Base-by-base conservation (phyloP, 2,797 vertebrate species). In the Anabas testudineus region DNA sequence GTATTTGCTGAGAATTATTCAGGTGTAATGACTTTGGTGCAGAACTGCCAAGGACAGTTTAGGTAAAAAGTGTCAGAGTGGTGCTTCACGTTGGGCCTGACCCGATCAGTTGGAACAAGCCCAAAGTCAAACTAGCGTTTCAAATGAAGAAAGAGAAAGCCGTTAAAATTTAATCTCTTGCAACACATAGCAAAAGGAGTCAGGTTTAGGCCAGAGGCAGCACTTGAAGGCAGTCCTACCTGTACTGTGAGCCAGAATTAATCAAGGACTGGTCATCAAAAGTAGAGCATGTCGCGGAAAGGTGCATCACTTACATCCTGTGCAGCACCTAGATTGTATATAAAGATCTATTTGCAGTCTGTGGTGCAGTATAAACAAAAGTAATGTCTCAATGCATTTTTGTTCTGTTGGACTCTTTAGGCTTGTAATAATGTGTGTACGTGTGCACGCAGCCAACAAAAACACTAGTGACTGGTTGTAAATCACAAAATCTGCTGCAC, bases 401-500 rank as follows among this genome's bases (percentile, higher is more conserved):
- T 64, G 53, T 71, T 62, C 42, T 28, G 12, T 75, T 71, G 58
- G 63, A 55, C 51, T 80, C 72, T 67, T 74, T 45, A 52, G 57
- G 59, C 56, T 26, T 57, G 16, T 55, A 28, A 24, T 57, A 22
- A 28, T 48, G 60, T 70, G 54, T 57, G 26, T 42, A 36, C 45
- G 37, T 67, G 39, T 60, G 37, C 37, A 16, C 37, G 4, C 1
- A 6, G 37, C 37, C 36, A 49, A n/a, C 41, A 68, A 37, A 47
- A 56, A 80, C 60, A 67, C 69, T 74, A 67, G 60, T 55, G 53
- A 66, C 42, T 65, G 37, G 62, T 39, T 75, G 46, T 75, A 48
- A 51, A 34, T 28, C 52, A 22, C 63, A 42, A 48, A 60, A 68
- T 66, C 21, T 47, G 39, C 26, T 60, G 55, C 71, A 76, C 57